Percentiles rank a stretch among this genome's conserved stretches.
Conservation (phyloP, 2,797 vertebrate genomes). For the Anas bahamensis region DNA sequence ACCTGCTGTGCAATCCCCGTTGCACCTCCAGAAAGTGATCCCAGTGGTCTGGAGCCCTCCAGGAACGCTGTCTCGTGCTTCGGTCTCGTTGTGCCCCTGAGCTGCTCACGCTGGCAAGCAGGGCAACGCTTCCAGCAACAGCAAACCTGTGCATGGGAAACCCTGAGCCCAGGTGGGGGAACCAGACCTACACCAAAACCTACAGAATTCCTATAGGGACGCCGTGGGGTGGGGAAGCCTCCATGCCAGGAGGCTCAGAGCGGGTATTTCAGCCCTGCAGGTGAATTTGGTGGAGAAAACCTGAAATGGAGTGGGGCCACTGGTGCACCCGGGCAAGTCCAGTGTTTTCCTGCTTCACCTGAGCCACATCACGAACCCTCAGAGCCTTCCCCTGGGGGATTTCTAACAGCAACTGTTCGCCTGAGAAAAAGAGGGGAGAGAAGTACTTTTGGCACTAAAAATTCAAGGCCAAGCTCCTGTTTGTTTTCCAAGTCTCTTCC, state of each 20-base stretch:
- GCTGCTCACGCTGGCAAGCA: no score
- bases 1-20: not conserved
- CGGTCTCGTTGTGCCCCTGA: no score
- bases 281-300: not conserved
- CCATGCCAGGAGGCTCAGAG: not conserved
- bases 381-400: not conserved
- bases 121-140: not conserved
- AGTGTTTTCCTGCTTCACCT: not conserved
- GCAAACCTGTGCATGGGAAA: accelerated
- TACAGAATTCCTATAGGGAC: accelerated
- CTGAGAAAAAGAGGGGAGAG: not conserved
- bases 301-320: not conserved
- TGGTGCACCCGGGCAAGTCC: not conserved
- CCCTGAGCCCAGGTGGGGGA: not conserved
- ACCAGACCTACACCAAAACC: not conserved
- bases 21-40: not conserved
- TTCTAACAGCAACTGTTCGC: not conserved
- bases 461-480: not conserved
- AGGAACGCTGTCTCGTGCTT: not conserved
- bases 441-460: not conserved
- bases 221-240: accelerated
- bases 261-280: not conserved
- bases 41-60: no score
- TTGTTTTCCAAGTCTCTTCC: not conserved
- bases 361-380: not conserved